Evolutionary conservation across 2,888 invertebrate genomes (phyloP), one percentile per base, ranked within the genome.

Genomic region (Chrysolina haemoptera): DNA sequence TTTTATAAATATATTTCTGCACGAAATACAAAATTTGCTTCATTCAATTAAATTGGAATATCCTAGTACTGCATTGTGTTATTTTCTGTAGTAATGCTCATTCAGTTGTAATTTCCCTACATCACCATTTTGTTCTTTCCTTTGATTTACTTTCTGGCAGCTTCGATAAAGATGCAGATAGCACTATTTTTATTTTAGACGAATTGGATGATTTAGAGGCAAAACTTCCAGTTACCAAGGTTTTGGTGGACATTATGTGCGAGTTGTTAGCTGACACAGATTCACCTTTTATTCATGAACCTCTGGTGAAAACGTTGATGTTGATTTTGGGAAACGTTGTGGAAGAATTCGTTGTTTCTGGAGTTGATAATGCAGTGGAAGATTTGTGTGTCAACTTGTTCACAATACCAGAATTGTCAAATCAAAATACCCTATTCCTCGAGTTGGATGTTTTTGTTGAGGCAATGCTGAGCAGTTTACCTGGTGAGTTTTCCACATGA

Each of bases 121-220:
- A 35, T 35, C 8, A 0, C 35, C 35, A 35, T 35, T 35, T 35
- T 35, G n/a, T 35, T 35, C 6, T 35, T 35, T 35, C 35, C 4
- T 35, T 35, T 35, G 2, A 27, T 27, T 27, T 5, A 27, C 27
- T 27, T 27, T 3, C 27, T 27, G 27, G 27, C n/a, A 27, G 5
- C 1, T 27, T 4, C 16, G 40, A 40, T 0, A n/a, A 27, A n/a
- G n/a, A 46, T 46, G 62, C 11, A 62, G n/a, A 2, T 9, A 4
- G 64, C 53, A 0, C 64, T 46, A 16, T 64, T 71, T 55, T 64
- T 48, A 74, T 86, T 84, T 66, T 78, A 90, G 90, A 90, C 81
- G 90, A 90, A 82, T 79, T 89, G 22, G 90, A 90, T 35, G 90
- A 90, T 69, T 86, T 90, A 68, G 90, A 90, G 74, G 84, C 87